phyloP scores from a whole-genome alignment of 2,113 vertebrate species.

The Vireo altiloquus region DNA sequence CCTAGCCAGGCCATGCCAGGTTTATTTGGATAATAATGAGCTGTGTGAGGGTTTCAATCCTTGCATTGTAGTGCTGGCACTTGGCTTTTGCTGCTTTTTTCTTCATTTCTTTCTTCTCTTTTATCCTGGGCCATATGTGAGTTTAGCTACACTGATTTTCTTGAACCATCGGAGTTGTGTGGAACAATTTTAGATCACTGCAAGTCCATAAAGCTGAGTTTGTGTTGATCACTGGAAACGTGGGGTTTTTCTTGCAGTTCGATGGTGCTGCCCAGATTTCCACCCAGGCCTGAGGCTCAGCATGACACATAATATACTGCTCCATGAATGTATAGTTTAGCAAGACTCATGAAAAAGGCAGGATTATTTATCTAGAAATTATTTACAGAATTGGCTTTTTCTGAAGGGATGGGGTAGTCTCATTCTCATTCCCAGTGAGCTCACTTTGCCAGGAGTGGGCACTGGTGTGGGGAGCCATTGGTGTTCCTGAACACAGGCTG shows the following conservation, averaged over 20 bases:
- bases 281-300: not conserved
- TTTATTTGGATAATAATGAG: slow-evolving; percentile 8
- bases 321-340: not conserved
- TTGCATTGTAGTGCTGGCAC: not conserved
- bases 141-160: not conserved
- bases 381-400: not conserved
- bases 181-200: not conserved
- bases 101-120: too few species aligned
- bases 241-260: not conserved
- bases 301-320: not conserved
- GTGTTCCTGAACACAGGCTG: not conserved
- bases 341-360: not conserved
- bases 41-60: not conserved
- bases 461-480: not conserved
- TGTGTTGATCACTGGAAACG: not conserved
- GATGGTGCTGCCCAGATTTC: not conserved
- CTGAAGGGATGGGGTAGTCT: not conserved
- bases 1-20: not conserved
- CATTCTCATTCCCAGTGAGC: not conserved
- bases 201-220: not conserved
- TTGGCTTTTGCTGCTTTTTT: not conserved
- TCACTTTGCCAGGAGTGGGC: too few species aligned
- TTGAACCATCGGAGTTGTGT: not conserved
- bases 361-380: not conserved
- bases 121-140: not conserved